These are phyloP conservation scores for Chloropsis hardwickii DNA, from an alignment of 2,113 vertebrate species.

Conservation along the genomic window DNA sequence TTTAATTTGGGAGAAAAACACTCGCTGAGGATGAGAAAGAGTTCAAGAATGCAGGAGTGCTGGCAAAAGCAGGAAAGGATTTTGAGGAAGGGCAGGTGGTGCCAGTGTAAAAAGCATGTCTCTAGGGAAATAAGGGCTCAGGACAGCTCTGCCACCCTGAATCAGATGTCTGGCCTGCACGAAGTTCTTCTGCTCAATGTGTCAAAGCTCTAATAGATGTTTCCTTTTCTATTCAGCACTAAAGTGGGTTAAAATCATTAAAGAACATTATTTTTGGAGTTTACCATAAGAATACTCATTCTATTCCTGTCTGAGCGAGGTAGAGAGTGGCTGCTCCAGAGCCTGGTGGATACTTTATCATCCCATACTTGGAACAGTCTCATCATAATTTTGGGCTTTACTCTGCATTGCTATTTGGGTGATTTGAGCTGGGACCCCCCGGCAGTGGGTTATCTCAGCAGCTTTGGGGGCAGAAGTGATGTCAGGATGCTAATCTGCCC, in stretches of 20 bases:
- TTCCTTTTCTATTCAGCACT: background rate
- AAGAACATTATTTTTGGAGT: background rate
- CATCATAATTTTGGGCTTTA: background rate
- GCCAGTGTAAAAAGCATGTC: background rate
- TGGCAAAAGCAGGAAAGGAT: background rate
- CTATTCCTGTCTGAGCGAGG: background rate
- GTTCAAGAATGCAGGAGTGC: background rate
- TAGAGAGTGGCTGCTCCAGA: background rate
- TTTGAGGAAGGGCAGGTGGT: background rate
- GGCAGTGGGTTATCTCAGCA: background rate
- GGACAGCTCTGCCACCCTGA: background rate
- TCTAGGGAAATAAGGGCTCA: background rate
- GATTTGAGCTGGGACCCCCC: background rate
- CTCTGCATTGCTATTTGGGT: background rate
- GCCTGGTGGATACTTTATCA: rapidly evolving
- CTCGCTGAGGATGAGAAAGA: background rate
- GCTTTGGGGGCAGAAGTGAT: background rate
- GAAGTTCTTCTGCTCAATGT: background rate
- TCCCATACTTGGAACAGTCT: background rate
- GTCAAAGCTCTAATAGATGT: background rate
- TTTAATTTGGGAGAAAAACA: background rate
- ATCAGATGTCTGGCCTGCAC: background rate
- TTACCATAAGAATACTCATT: background rate
- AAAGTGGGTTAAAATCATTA: background rate
- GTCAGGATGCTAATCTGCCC: background rate